Percentiles rank a stretch among this genome's conserved stretches.
phyloP scores from a whole-genome alignment of 1,140 invertebrate genomes.

The Acyrthosiphon pisum region DNA sequence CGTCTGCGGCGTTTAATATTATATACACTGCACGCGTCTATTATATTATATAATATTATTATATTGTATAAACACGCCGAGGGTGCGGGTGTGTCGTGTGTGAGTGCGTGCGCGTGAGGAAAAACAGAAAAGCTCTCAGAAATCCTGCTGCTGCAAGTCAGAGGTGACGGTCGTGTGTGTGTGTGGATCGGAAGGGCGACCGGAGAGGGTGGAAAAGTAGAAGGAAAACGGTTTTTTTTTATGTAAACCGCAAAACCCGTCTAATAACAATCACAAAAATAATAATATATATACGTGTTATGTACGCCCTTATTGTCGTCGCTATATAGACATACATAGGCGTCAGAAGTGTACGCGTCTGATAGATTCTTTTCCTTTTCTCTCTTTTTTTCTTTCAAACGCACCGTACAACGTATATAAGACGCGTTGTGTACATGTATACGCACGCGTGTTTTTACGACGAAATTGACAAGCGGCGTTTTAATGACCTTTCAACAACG shows the following conservation, averaged over 20 bases:
- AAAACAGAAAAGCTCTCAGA: slow-evolving; percentile 29
- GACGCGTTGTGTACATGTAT: background rate
- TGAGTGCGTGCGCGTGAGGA: background rate
- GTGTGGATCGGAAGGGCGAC: background rate
- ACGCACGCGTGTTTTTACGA: background rate
- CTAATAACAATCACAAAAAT: slow-evolving; percentile 42
- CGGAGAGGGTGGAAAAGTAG: background rate
- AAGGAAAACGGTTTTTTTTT: slow-evolving; percentile 9
- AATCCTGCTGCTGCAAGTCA: background rate
- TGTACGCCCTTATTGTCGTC: background rate
- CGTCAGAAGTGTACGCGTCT: slow-evolving; percentile 23
- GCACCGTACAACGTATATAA: background rate
- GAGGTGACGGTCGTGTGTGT: background rate
- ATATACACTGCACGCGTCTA: slow-evolving; percentile 1
- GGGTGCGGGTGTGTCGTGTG: background rate
- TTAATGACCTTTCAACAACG: slow-evolving; percentile 47
- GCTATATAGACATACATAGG: background rate
- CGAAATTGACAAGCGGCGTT: background rate
- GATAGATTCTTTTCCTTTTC: background rate
- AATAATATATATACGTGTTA: background rate
- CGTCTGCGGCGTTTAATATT: slow-evolving; percentile 30
- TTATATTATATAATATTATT: background rate
- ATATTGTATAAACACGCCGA: background rate
- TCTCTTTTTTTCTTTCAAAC: background rate
- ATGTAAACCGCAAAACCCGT: slow-evolving; percentile 41